Base-by-base conservation (phyloP, 2,888 invertebrate genomes). In the Sinodicranocentrus sp. region DNA sequence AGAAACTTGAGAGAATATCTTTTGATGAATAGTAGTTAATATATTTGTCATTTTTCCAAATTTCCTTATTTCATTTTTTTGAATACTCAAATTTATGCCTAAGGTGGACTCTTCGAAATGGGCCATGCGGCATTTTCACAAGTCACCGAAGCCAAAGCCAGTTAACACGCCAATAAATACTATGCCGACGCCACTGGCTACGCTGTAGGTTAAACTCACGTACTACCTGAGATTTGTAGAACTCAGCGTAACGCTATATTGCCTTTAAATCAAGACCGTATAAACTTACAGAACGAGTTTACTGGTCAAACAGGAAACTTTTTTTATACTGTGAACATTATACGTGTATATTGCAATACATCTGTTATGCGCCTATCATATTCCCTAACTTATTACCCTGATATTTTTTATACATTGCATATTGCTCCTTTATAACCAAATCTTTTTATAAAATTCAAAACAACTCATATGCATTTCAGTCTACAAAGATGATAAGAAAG, bases 271-370 rank as follows among this genome's bases (percentile, higher is more conserved):
- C 8, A 21, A 21, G 39, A 61, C 17, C 57, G 26, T 13, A 25
- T 57, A 73, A 78, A 61, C 39, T 76, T 61, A 63, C 75, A 57
- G 71, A 71, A 73, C 78, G 48, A 73, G 77, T 84, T 83, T 83
- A 87, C 85, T 87, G 87, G 88, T 88, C 88, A 88, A 88, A 87
- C 88, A 88, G 87, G 88, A 88, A 88, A 85, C 84, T 78, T 82
- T 76, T 70, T 68, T 25, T 23, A 19, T 63, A 15, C 59, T n/a
- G n/a, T n/a, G n/a, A n/a, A n/a, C n/a, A n/a, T n/a, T 39, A 39
- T 39, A 39, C 39, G 39, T 5, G 39, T 39, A 39, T 39, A 39
- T 39, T n/a, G n/a, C n/a, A n/a, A n/a, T n/a, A n/a, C n/a, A n/a
- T n/a, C n/a, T n/a, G n/a, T n/a, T n/a, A n/a, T n/a, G n/a, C n/a